Percentiles rank a stretch among this genome's conserved stretches.
Conservation (phyloP, 2,797 vertebrate species). For the Miichthys miiuy region DNA sequence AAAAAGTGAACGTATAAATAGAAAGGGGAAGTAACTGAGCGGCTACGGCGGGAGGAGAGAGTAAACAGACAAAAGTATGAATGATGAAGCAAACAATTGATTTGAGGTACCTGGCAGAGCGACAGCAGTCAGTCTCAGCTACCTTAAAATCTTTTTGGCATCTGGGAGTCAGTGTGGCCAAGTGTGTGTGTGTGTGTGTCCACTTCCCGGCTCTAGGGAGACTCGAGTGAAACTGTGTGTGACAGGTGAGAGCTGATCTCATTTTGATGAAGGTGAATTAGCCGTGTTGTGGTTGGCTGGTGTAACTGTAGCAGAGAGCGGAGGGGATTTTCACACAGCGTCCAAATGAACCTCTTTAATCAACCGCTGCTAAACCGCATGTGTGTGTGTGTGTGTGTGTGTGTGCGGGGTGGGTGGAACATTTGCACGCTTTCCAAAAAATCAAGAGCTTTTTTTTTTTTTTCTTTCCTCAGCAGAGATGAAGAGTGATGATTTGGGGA, state of each 20-base stretch:
- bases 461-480: conserved; percentile 21
- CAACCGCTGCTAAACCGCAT: conserved; percentile 68
- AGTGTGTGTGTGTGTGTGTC: conserved; percentile 22
- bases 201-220: conserved; percentile 23
- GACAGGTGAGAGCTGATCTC: conserved; percentile 77
- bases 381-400: not conserved
- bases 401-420: not conserved
- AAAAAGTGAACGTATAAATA: conserved; percentile 80
- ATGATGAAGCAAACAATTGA: conserved; percentile 79
- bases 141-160: conserved; percentile 64
- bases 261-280: conserved; percentile 78
- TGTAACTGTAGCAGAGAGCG: conserved; percentile 27
- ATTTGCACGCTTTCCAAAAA: conserved; percentile 51
- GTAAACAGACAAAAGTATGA: conserved; percentile 84
- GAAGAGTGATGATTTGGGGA: conserved; percentile 52
- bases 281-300: conserved; percentile 75
- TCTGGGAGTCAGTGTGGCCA: conserved; percentile 21
- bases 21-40: conserved; percentile 79
- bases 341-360: conserved; percentile 80
- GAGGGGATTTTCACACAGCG: conserved; percentile 61
- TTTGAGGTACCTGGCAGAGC: conserved; percentile 76
- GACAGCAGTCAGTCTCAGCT: conserved; percentile 69
- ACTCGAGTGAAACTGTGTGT: conserved; percentile 46
- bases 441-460: conserved; percentile 63
- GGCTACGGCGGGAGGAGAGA: conserved; percentile 60